Evolutionary conservation across 2,797 vertebrate species (phyloP).

Genomic region (Sebastes oblongus): DNA sequence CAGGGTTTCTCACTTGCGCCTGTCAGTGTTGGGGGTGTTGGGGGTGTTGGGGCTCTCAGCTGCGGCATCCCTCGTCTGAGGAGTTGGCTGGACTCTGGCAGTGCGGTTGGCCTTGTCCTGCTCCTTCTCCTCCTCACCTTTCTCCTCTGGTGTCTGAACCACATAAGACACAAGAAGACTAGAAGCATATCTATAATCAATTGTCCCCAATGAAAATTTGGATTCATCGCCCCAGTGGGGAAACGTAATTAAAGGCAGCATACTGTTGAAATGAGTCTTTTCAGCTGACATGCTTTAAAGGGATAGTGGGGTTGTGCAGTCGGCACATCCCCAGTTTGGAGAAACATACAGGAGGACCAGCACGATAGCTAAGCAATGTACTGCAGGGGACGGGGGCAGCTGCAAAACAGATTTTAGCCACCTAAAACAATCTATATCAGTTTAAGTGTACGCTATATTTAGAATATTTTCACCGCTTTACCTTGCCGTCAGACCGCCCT

Average conservation of each 20-base stretch:
- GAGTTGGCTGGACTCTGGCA: conserved; percentile 81
- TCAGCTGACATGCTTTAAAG: background rate
- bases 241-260: background rate
- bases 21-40: conserved; percentile 61
- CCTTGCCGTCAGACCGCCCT: too few species aligned
- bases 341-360: too few species aligned
- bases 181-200: background rate
- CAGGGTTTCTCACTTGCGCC: conserved; percentile 74
- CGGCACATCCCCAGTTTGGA: too few species aligned
- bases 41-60: conserved; percentile 75
- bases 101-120: conserved; percentile 77
- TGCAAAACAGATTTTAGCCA: too few species aligned
- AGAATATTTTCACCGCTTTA: too few species aligned
- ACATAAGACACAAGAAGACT: background rate
- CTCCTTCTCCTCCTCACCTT: conserved; percentile 72
- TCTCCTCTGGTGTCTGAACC: conserved; percentile 75
- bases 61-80: conserved; percentile 64
- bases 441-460: too few species aligned
- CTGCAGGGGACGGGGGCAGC: too few species aligned
- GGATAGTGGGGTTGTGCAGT: background rate
- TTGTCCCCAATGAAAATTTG: background rate
- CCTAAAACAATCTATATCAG: too few species aligned
- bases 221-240: background rate
- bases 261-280: background rate
- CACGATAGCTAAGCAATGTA: too few species aligned